Evolutionary conservation across 30 jellyfish, hydroid and myxozoan genomes (phyloP), one percentile per base, ranked within the genome.

Genomic region (Aurelia aurita): DNA sequence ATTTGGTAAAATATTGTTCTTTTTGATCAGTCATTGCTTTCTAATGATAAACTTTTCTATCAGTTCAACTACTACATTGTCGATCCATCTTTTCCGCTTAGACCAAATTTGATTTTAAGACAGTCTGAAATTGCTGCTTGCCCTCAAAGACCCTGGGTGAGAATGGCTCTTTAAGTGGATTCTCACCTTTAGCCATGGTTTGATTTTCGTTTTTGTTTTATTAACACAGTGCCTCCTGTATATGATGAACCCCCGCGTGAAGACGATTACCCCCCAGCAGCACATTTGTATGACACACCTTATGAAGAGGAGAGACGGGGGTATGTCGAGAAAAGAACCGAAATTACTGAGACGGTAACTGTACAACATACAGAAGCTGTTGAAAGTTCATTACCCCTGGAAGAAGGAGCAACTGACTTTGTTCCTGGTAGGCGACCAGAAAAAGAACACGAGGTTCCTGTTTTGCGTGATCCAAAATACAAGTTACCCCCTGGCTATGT

Each of bases 401-500:
- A 64, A 4, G 81, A 66, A 46, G 73, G 29, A 5, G 74, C 47
- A 23, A 63, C 91, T 22, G 85, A 58, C 2, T 80, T 8, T 23
- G 67, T 80, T 22, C 35, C 68, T 16, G 91, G 91, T 3, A 64
- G 28, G 58, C 14, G 91, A 35, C 74, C 84, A 18, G 91, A 80
- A 45, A 54, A 45, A 25, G 85, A 85, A 27, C 88, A 79, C 27
- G 90, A 87, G 44, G 77, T 91, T 51, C 98, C 98, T 1, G 98
- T 87, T 34, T 82, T 91, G 28, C 80, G 81, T 8, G 98, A 91
- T 65, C 97, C 98, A 19, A 77, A 87, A 3, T 86, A 86, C 66
- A 72, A 53, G 44, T 49, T 91, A 83, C 98, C 98, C 26, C 89
- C 96, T 22, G 92, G 88, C 47, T 89, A 59, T 44, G 89, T 27